Conservation (phyloP, 2,113 vertebrate genomes). For the Thomomys bottae region DNA sequence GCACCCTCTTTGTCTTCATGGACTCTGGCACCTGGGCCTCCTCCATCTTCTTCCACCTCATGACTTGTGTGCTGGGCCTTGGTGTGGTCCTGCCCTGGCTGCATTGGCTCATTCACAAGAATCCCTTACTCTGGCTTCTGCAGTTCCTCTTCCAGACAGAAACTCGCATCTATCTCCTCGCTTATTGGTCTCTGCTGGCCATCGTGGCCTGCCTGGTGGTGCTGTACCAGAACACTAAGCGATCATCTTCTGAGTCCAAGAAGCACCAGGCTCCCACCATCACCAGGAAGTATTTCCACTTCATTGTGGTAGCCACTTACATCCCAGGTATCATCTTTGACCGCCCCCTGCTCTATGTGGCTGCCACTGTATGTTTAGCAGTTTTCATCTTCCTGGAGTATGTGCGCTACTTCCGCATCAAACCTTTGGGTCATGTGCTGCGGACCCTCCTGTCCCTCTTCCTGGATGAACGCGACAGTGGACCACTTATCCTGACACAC, state of each 20-base stretch:
- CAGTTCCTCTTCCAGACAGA: slow-evolving; percentile 91
- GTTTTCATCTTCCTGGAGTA: slow-evolving; percentile 94
- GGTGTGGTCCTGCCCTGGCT: slow-evolving; percentile 97
- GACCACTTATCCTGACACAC: slow-evolving; percentile 97
- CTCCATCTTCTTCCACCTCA: slow-evolving; percentile 96
- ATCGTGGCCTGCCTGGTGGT: slow-evolving; percentile 89
- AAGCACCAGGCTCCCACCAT: slow-evolving; percentile 94
- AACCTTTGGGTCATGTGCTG: slow-evolving; percentile 92
- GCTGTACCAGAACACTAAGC: slow-evolving; percentile 93
- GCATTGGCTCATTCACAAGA: slow-evolving; percentile 92
- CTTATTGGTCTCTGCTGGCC: slow-evolving; percentile 92
- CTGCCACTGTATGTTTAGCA: slow-evolving; percentile 91
- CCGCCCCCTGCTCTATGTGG: slow-evolving; percentile 91
- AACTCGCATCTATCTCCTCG: slow-evolving; percentile 90
- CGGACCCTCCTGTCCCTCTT: slow-evolving; percentile 93
- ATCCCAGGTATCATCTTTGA: slow-evolving; percentile 95
- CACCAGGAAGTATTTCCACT: slow-evolving; percentile 96
- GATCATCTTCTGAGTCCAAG: slow-evolving; percentile 90
- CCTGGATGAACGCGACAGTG: slow-evolving; percentile 96
- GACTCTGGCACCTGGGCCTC: slow-evolving; percentile 97
- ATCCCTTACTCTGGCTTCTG: slow-evolving; percentile 95
- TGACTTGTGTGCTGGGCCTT: slow-evolving; percentile 93
- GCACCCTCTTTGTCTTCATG: slow-evolving; percentile 96
- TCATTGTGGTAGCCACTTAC: slow-evolving; percentile 94
- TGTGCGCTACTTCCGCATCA: slow-evolving; percentile 94